Conservation (phyloP, 2,113 vertebrate genomes). For the Mungos mungo region DNA sequence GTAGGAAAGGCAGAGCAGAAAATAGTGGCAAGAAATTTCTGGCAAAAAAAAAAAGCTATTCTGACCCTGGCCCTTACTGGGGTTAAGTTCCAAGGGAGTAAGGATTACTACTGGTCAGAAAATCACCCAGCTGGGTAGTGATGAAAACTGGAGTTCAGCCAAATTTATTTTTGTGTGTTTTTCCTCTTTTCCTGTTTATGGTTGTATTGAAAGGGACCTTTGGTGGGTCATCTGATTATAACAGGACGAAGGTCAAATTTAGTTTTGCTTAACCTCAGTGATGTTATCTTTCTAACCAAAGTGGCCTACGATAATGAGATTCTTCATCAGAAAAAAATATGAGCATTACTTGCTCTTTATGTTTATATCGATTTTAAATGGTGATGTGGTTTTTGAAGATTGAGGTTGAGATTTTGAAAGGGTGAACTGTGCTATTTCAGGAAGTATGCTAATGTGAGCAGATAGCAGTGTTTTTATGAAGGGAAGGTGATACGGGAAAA, state of each 20-base stretch:
- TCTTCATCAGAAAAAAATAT: not conserved
- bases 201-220: not conserved
- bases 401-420: constrained; percentile 19
- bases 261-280: constrained; percentile 9
- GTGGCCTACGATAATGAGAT: not conserved
- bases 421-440: not conserved
- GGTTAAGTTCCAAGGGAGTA: constrained; percentile 22
- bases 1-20: not conserved
- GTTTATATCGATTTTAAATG: not conserved
- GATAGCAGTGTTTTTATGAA: constrained; percentile 16
- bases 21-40: constrained; percentile 1
- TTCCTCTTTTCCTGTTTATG: constrained; percentile 49
- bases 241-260: constrained; percentile 20
- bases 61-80: not conserved
- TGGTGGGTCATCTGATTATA: constrained; percentile 11
- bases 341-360: constrained; percentile 37
- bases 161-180: constrained; percentile 33
- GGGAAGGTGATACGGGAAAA: not conserved
- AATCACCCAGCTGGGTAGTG: not conserved
- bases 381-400: not conserved
- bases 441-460: constrained; percentile 8
- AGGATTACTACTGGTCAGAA: constrained; percentile 45
- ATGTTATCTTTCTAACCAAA: constrained; percentile 32
- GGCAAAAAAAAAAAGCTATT: not conserved
- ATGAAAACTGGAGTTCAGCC: constrained; percentile 25